These are phyloP conservation scores for Corynorhinus townsendii DNA, from an alignment of 2,113 vertebrate species.

Conservation along the genomic window DNA sequence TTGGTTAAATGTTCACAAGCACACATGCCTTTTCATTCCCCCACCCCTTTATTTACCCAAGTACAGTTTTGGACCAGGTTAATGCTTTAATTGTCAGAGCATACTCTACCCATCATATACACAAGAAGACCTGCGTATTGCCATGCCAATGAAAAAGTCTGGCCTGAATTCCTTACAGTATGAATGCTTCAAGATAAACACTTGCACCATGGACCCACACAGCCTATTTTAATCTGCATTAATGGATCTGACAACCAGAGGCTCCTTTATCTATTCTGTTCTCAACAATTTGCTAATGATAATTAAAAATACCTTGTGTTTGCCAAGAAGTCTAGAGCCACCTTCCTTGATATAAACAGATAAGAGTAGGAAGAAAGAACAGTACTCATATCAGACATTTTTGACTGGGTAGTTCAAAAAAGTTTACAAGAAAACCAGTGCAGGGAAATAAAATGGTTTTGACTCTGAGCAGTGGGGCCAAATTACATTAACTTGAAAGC, in stretches of 20 bases:
- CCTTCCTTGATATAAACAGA: slow-evolving; percentile 43
- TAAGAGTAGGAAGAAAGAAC: slow-evolving; percentile 39
- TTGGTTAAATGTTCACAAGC: not conserved
- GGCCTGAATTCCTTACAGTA: slow-evolving; percentile 61
- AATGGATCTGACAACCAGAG: slow-evolving; percentile 66
- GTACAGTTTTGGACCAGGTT: not conserved
- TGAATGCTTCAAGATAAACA: slow-evolving; percentile 76
- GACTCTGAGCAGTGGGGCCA: not conserved
- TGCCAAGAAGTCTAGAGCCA: slow-evolving; percentile 64
- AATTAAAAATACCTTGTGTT: slow-evolving; percentile 70
- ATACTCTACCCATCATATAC: not conserved
- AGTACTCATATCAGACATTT: not conserved
- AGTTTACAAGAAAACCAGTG: slow-evolving; percentile 43
- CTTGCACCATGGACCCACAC: slow-evolving; percentile 63
- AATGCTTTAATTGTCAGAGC: not conserved
- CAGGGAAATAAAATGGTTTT: not conserved
- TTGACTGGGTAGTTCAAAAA: not conserved
- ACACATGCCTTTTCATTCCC: not conserved
- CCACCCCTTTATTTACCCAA: not conserved
- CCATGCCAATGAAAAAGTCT: slow-evolving; percentile 65
- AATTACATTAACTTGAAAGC: not conserved
- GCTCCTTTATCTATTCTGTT: slow-evolving; percentile 61
- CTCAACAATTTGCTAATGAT: slow-evolving; percentile 70
- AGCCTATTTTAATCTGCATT: slow-evolving; percentile 73
- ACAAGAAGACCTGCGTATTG: slow-evolving; percentile 52